Conservation (phyloP, 2,888 invertebrate species). For the Mamestra brassicae region DNA sequence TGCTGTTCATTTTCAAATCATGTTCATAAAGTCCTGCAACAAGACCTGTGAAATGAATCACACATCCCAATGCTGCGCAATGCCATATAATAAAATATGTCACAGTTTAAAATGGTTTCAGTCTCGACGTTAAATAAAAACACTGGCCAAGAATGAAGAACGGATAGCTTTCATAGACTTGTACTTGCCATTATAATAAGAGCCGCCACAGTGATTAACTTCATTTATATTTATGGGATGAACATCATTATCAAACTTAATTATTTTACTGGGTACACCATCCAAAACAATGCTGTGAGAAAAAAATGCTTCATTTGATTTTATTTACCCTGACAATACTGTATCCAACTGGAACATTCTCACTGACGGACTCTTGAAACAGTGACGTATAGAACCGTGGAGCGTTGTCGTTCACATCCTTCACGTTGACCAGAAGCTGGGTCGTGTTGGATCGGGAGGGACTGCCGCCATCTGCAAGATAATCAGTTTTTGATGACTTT, state of each 20-base stretch:
- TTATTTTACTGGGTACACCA: no score
- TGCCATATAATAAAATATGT: not conserved
- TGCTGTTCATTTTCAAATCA: no score
- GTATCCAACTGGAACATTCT: constrained; percentile 97
- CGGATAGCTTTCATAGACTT: no score
- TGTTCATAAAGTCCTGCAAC: no score
- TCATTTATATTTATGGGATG: no score
- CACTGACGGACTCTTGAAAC: constrained; percentile 98
- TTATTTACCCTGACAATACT: constrained; percentile 94
- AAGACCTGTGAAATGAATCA: not conserved
- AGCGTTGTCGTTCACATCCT: constrained; percentile 98
- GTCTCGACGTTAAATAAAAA: no score
- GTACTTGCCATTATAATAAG: no score
- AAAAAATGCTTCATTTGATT: not conserved
- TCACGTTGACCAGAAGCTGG: constrained; percentile 97
- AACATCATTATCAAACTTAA: no score
- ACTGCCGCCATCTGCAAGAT: constrained; percentile 95
- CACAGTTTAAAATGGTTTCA: no score
- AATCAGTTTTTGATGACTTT: not conserved
- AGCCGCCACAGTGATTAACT: no score
- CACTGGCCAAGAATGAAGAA: no score
- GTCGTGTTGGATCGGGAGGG: constrained; percentile 98
- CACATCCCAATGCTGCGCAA: not conserved
- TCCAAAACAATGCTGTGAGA: no score
- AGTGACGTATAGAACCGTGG: constrained; percentile 97